Evolutionary conservation across 2,113 vertebrate genomes (phyloP), one percentile per base, ranked within the genome.

Genomic region (Daphoenositta chrysoptera): DNA sequence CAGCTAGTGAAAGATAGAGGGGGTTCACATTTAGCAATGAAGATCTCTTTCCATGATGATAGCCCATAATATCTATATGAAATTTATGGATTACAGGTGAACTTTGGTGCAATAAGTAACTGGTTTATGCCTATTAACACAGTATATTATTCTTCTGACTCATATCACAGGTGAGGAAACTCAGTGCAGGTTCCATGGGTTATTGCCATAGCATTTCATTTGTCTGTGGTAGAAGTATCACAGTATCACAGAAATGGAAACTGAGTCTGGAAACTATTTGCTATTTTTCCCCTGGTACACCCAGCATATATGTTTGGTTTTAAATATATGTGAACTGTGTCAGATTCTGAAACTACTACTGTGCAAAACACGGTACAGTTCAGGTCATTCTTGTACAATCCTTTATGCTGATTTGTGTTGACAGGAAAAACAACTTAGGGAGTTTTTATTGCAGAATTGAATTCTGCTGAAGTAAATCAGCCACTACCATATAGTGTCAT

Each of bases 41-140:
- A 91, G 54, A 81, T 84, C 45, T 91, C 21, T 44, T 72, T 86
- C 90, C 13, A 4, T 81, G 69, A 58, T 88, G 73, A 60, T 64
- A 89, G 58, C n/a, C 40, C 1, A 0, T 91, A 83, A 50, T 86
- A 78, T 78, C 63, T 94, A 65, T 96, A 64, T 91, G 93, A 96
- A 95, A 83, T 78, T 75, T 68, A 45, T 95, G 71, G 77, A 31
- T 93, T 90, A 48, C 83, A 91, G 60, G 72, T 91, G 72, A 66
- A 21, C 64, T 84, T 90, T 63, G 66, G 70, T 95, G 73, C 87
- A 95, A 45, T 81, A 76, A 94, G 71, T 75, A 79, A 83, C 69
- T 68, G 44, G 71, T 85, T 86, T 83, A 68, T 81, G 37, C 56
- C 71, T 95, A 2, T 93, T 96, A 95, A 64, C 37, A 48, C 53